Base-by-base conservation (phyloP, 2,888 invertebrate species). In the Cheilosia soror region DNA sequence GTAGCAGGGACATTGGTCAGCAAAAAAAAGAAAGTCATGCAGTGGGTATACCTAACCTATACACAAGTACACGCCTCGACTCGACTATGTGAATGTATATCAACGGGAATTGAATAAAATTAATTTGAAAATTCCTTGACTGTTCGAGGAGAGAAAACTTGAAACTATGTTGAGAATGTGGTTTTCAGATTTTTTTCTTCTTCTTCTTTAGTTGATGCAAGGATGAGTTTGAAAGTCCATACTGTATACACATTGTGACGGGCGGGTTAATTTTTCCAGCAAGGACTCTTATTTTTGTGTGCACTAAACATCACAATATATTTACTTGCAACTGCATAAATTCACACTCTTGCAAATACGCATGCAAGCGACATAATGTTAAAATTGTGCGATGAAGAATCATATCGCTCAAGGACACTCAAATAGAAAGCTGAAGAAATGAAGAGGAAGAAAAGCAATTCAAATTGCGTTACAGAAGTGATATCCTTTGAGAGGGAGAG, bases 91-190 rank as follows among this genome's bases (percentile, higher is more conserved):
- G 51, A 47, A 11, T 11, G 37, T 69, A 40, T 33, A 78, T 69
- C 79, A 60, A 69, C 60, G 71, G 40, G 42, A 76, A 65, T 65
- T 60, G 76, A 71, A 76, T 57, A 57, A 80, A 84, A 84, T 84
- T 84, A 80, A 80, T 84, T 83, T 84, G 69, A 80, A 76, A 78
- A 73, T 80, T 79, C 72, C 69, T 66, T 66, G 27, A 42, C 58
- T 69, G 44, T 63, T 53, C 42, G 47, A 62, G 33, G 25, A 37
- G 31, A 25, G 53, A 49, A 71, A 65, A 31, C 47, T 78, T 47
- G 25, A 49, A 81, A 81, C 71, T 55, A 76, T 82, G 49, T 65
- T n/a, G 42, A 49, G 58, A 75, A 71, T 49, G 75, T 75, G 81
- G 81, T 81, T 81, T 68, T 58, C 3, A 0, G 11, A 11, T 33